Percentiles rank a stretch among this genome's conserved stretches.
Conservation (phyloP, 2,797 vertebrate species). For the Rhinophrynus dorsalis region DNA sequence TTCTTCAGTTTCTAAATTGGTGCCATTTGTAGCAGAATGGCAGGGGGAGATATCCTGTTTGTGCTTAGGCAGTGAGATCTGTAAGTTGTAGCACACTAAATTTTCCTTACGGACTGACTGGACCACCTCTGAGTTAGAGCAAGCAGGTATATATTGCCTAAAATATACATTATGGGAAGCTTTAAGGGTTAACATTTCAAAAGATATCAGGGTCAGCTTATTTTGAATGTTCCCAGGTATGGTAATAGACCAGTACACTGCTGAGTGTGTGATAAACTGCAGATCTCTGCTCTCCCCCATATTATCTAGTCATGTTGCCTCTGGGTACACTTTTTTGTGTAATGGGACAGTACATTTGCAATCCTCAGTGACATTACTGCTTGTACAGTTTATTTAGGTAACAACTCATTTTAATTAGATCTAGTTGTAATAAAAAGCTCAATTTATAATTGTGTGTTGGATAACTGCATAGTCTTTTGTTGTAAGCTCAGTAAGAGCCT, state of each 20-base stretch:
- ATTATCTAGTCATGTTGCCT: constrained; percentile 22
- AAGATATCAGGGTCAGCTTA: too few species aligned
- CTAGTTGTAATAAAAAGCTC: constrained; percentile 24
- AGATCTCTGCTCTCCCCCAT: background rate
- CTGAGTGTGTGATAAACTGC: background rate
- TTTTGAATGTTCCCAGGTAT: too few species aligned
- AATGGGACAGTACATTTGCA: constrained; percentile 34
- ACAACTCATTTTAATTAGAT: constrained; percentile 40
- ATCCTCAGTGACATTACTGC: constrained; percentile 20
- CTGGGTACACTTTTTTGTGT: constrained; percentile 31
- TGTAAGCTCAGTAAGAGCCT: background rate
- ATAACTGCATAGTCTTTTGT: background rate
- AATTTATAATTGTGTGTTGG: constrained; percentile 10
- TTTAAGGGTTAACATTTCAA: too few species aligned
- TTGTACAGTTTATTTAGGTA: constrained; percentile 33
- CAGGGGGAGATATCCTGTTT: too few species aligned
- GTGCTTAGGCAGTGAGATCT: too few species aligned
- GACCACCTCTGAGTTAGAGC: too few species aligned
- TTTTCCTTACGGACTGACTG: too few species aligned
- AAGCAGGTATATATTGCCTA: too few species aligned
- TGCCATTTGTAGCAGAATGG: too few species aligned
- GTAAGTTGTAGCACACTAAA: too few species aligned
- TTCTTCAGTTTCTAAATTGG: too few species aligned
- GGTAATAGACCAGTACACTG: background rate
- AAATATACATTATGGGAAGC: too few species aligned